Evolutionary conservation across 2,888 invertebrate species (phyloP).

Genomic region (Cinara cedri): DNA sequence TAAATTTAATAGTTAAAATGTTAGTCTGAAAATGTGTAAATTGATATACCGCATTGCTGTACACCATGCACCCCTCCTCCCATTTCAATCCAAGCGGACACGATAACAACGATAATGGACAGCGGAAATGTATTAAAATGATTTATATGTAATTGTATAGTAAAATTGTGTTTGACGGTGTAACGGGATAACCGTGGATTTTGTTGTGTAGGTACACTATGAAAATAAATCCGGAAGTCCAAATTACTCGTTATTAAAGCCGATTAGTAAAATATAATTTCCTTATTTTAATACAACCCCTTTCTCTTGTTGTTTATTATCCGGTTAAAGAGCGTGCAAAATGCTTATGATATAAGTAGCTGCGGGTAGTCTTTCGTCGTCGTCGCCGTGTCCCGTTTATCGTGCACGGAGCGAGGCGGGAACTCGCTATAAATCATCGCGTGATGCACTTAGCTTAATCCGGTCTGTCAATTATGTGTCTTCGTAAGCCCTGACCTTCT

Average conservation of each 20-base stretch:
- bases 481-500: neutral
- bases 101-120: too few relatives aligned
- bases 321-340: conserved; percentile 14
- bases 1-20: too few relatives aligned
- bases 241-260: conserved; percentile 15
- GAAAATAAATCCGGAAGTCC: conserved; percentile 18
- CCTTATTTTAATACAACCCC: conserved; percentile 32
- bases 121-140: too few relatives aligned
- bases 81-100: too few relatives aligned
- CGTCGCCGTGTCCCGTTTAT: neutral
- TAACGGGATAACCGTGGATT: neutral
- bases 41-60: too few relatives aligned
- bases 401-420: neutral
- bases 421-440: conserved; percentile 29
- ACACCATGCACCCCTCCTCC: too few relatives aligned
- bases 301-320: conserved; percentile 15
- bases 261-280: conserved; percentile 22
- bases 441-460: conserved; percentile 39
- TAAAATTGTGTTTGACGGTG: too few relatives aligned
- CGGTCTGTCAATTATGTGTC: conserved; percentile 24
- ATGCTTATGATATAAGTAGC: conserved; percentile 16
- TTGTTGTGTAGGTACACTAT: neutral
- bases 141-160: too few relatives aligned
- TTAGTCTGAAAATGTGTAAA: too few relatives aligned
- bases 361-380: conserved; percentile 25